Evolutionary conservation across 2,797 vertebrate genomes (phyloP).

Genomic region (Scolopax bukidnonensis): DNA sequence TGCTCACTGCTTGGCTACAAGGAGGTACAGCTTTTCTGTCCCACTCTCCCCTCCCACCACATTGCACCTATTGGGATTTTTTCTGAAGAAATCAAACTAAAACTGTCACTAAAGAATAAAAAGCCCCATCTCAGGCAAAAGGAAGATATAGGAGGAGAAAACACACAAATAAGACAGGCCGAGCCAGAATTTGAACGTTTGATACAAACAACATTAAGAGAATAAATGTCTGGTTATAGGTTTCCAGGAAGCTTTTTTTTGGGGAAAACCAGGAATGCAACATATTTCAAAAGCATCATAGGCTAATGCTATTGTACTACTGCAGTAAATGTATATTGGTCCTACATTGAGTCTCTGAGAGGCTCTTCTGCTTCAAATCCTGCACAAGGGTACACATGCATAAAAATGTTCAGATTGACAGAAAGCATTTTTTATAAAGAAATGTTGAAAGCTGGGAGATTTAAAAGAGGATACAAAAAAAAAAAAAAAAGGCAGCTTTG

Average conservation of each 20-base stretch:
- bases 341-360: not conserved
- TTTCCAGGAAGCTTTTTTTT: not conserved
- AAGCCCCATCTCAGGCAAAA: not conserved
- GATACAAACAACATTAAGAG: not conserved
- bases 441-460: not conserved
- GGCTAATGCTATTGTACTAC: not conserved
- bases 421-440: not conserved
- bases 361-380: not conserved
- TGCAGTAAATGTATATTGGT: not conserved
- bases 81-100: not conserved
- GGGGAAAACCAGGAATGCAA: not conserved
- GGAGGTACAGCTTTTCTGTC: not conserved
- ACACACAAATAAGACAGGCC: not conserved
- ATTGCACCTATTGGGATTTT: not conserved
- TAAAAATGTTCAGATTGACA: not conserved
- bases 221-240: not conserved
- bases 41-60: not conserved
- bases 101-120: not conserved
- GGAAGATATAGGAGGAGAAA: not conserved
- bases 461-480: not conserved
- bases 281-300: not conserved
- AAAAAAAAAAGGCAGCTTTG: not conserved
- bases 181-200: not conserved
- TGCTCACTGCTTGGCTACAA: not conserved
- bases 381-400: rapidly evolving